A percentile compares a stretch with the other conserved stretches of the same genome.
Conservation (phyloP, 2,797 vertebrate genomes). For the Phoxinus dragarum region DNA sequence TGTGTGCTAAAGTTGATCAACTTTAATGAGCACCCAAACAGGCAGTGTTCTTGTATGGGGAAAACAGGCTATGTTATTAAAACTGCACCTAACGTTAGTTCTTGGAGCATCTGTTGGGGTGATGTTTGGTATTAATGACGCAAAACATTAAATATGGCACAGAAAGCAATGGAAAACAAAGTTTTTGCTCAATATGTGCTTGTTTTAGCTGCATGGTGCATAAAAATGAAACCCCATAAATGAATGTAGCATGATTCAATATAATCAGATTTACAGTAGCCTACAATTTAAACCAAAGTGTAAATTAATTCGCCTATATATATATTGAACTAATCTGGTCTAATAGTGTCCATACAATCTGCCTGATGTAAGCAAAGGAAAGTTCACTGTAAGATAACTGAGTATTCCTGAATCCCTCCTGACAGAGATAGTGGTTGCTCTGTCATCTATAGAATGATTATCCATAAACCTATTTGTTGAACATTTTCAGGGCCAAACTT, state of each 20-base stretch:
- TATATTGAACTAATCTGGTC: not conserved
- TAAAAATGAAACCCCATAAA: not conserved
- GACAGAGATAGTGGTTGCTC: conserved; percentile 6
- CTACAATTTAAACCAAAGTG: not conserved
- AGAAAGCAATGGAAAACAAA: not conserved
- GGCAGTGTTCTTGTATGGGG: not conserved
- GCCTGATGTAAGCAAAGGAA: not conserved
- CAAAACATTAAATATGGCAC: not conserved
- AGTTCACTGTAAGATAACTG: not conserved
- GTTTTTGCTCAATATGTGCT: not conserved
- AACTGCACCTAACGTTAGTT: not conserved
- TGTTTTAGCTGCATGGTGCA: not conserved
- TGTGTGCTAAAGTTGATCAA: not conserved
- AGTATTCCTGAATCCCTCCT: not conserved
- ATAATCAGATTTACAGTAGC: not conserved
- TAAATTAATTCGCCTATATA: not conserved
- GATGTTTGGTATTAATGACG: not conserved
- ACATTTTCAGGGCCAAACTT: not conserved
- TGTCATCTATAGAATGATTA: conserved; percentile 13
- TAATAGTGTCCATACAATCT: not conserved
- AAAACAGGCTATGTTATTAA: not conserved
- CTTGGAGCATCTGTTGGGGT: not conserved
- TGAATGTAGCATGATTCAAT: not conserved
- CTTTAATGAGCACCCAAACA: not conserved
- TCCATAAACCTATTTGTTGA: not conserved